Percentiles rank a stretch among this genome's conserved stretches.
Conservation (phyloP, 2,113 vertebrate species). For the Scomber japonicus region DNA sequence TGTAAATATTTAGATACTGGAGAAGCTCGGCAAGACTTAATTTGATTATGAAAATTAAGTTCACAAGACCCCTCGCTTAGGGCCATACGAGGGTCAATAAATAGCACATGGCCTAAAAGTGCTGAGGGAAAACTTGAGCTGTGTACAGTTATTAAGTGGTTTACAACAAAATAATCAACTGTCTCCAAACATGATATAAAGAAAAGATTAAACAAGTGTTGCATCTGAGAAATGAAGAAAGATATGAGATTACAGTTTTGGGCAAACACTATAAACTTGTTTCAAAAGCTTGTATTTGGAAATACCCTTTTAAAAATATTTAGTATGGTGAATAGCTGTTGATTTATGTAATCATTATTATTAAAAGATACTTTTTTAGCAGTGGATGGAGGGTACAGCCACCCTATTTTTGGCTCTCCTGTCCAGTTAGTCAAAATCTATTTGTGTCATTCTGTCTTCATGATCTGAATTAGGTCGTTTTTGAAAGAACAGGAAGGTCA, state of each 20-base stretch:
- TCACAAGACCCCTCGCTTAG: constrained; percentile 44
- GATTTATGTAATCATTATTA: background rate
- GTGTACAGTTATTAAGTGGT: background rate
- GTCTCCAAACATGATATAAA: constrained; percentile 9
- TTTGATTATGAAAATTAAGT: constrained; percentile 55
- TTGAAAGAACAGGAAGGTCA: background rate
- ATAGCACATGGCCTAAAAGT: constrained; percentile 2
- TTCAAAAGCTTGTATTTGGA: background rate
- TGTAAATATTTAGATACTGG: constrained; percentile 52
- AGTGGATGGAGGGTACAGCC: background rate
- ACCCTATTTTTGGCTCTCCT: too few relatives aligned
- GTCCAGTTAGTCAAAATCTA: background rate
- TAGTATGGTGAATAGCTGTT: background rate
- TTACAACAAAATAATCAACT: constrained; percentile 6
- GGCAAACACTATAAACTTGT: background rate
- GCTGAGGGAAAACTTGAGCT: background rate
- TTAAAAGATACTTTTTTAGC: background rate
- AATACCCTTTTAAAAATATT: background rate
- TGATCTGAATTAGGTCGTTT: background rate
- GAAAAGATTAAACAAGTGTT: constrained; percentile 8
- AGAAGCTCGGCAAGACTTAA: constrained; percentile 11
- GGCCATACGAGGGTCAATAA: constrained; percentile 11
- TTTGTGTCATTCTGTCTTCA: background rate
- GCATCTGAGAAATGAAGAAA: background rate
- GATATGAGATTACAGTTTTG: constrained; percentile 1